These are phyloP conservation scores for Nasalis larvatus DNA, from an alignment of 2,113 vertebrate genomes.

Conservation along the genomic window DNA sequence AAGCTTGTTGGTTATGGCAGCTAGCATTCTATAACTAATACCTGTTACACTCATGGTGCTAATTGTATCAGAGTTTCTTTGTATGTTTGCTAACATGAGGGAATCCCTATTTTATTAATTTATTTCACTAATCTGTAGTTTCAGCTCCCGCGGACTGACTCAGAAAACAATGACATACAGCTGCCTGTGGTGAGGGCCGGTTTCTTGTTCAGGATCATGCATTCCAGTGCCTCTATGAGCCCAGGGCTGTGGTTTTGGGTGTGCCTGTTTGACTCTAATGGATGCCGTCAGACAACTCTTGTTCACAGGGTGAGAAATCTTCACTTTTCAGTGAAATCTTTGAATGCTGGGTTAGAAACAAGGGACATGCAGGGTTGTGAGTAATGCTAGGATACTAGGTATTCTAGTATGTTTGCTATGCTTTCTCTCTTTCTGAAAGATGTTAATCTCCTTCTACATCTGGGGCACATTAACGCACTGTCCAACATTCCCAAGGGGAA, in stretches of 20 bases:
- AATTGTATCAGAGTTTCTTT: neutral
- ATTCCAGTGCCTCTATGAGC: neutral
- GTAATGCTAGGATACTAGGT: no score
- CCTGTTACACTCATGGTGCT: neutral
- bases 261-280: neutral
- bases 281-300: neutral
- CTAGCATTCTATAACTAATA: neutral
- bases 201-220: fast-evolving
- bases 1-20: neutral
- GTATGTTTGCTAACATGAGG: no score
- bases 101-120: neutral
- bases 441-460: neutral
- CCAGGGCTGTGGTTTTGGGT: neutral
- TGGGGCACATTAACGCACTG: neutral
- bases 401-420: no score
- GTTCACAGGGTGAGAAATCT: neutral
- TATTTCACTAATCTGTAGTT: neutral
- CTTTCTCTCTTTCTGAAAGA: neutral
- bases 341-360: neutral
- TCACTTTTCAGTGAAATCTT: neutral
- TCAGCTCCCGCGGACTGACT: neutral
- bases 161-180: neutral
- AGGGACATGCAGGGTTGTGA: neutral
- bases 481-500: no score
- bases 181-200: neutral